Conservation (phyloP, 2,113 vertebrate genomes). For the Salvelinus namaycush region DNA sequence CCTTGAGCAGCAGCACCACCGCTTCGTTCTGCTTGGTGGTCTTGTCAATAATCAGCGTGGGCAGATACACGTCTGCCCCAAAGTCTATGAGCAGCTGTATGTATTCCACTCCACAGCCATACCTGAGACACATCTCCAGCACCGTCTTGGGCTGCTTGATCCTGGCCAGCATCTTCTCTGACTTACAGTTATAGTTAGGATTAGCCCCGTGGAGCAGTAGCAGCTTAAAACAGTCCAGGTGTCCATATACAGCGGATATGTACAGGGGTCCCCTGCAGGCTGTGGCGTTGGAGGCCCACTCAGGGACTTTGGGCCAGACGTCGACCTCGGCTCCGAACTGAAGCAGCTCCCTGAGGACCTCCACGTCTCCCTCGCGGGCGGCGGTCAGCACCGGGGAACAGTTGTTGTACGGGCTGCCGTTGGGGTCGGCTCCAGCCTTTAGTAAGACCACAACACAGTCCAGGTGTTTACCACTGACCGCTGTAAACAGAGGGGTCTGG, state of each 20-base stretch:
- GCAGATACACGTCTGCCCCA: constrained; percentile 88
- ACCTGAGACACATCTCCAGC: constrained; percentile 86
- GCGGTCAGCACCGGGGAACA: constrained; percentile 87
- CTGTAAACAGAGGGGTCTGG: constrained; percentile 91
- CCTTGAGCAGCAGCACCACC: constrained; percentile 80
- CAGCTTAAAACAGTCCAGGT: constrained; percentile 86
- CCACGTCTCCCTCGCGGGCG: constrained; percentile 79
- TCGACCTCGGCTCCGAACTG: constrained; percentile 82
- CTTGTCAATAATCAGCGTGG: constrained; percentile 66
- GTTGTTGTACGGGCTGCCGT: constrained; percentile 88
- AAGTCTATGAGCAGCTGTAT: constrained; percentile 89
- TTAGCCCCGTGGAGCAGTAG: constrained; percentile 87
- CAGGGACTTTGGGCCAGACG: constrained; percentile 77
- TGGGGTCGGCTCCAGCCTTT: constrained; percentile 83
- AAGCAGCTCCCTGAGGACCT: constrained; percentile 82
- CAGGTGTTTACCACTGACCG: constrained; percentile 85
- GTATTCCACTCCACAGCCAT: constrained; percentile 82
- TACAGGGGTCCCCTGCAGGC: constrained; percentile 88
- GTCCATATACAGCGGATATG: constrained; percentile 85
- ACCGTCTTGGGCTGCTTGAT: constrained; percentile 83
- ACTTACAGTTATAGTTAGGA: constrained; percentile 89
- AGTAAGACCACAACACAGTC: constrained; percentile 84
- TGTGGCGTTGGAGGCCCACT: constrained; percentile 81
- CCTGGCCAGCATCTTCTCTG: constrained; percentile 74
- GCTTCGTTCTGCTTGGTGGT: constrained; percentile 73